phyloP scores from a whole-genome alignment of 2,113 vertebrate species.

The Glaucidium brasilianum region DNA sequence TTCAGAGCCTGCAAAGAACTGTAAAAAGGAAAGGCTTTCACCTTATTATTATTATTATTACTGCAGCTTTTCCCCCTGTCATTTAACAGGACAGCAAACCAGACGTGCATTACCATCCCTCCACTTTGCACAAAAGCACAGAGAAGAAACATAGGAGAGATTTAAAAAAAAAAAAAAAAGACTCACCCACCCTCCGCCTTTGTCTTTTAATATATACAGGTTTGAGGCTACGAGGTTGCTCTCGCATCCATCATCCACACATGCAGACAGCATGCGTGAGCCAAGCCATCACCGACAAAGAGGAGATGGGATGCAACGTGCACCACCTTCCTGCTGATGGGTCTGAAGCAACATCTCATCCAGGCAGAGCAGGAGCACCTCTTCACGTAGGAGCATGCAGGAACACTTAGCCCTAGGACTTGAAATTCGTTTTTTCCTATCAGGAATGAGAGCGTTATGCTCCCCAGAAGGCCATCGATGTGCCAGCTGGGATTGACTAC shows the following conservation, averaged over 20 bases:
- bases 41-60: not conserved
- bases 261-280: rapidly evolving
- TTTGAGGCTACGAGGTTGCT: not conserved
- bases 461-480: not conserved
- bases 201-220: not conserved
- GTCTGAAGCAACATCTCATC: not conserved
- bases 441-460: not conserved
- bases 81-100: not conserved
- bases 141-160: not conserved
- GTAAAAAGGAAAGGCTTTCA: not conserved
- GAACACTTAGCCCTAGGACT: not conserved
- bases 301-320: not conserved
- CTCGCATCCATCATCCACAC: not conserved
- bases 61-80: not conserved
- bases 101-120: rapidly evolving
- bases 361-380: not conserved
- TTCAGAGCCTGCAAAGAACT: not conserved
- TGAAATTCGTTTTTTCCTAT: not conserved
- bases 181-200: not conserved
- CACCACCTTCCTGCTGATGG: not conserved
- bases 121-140: not conserved
- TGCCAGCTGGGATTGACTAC: not conserved
- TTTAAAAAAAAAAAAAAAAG: not conserved
- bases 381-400: not conserved
- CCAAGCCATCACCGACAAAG: rapidly evolving